Base-by-base conservation (phyloP, 2,888 invertebrate species). In the Xanthostigma xanthostigma region DNA sequence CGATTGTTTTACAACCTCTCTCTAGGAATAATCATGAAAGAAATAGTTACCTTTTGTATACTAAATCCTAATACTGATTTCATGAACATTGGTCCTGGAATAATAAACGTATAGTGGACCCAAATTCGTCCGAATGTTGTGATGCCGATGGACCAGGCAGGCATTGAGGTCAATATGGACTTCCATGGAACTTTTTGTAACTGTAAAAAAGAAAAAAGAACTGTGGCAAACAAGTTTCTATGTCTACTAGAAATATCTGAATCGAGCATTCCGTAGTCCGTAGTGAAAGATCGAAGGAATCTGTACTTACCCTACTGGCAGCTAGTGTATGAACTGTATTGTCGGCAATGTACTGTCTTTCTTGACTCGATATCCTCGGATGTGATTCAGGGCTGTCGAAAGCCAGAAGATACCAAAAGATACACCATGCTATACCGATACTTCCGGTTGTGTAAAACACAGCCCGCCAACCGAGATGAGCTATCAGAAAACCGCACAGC, bases 111-210 rank as follows among this genome's bases (percentile, higher is more conserved):
- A 59, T 83, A 83, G 60, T 82, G 81, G 6, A 81, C 76, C 81
- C 81, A 83, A 59, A 83, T 82, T 45, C 82, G 68, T n/a, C 82
- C 82, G 57, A 82, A 83, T 1, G 82, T 83, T 2, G 82, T 82
- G 38, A 82, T 72, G 9, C 78, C 81, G 57, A 83, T 82, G 0
- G 79, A 72, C 81, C 81, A 82, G 3, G 78, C 79, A 1, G 81
- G 78, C 61, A 73, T 62, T 0, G 81, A 81, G 14, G 67, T 74
- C 41, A 81, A 68, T 52, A 83, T 81, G 3, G 71, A 64, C 52
- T 66, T 68, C 81, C 81, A 83, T 3, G 82, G 82, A 11, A 81
- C 80, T 49, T 69, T 66, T 53, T 67, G 65, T n/a, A 57, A 57
- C 62, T 63, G 53, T 12, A 57, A 52, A 43, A 37, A 46, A 44